These are phyloP conservation scores for Liopterus haemorrhoidalis DNA, from an alignment of 2,888 invertebrate genomes.

Conservation along the genomic window DNA sequence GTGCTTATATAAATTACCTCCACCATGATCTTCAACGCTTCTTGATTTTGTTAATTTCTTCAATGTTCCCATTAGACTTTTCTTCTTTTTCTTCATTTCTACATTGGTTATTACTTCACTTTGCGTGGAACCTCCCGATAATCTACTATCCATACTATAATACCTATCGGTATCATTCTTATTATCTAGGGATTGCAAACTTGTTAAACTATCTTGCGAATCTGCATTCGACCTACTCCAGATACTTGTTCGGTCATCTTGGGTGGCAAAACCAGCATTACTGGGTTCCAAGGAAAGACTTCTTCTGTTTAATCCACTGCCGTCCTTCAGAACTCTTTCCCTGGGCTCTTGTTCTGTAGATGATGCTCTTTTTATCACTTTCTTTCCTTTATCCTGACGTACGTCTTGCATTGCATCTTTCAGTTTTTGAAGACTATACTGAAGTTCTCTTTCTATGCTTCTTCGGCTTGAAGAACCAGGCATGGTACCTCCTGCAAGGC, in stretches of 20 bases:
- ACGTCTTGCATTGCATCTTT: conserved; percentile 67
- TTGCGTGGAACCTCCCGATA: conserved; percentile 79
- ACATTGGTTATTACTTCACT: conserved; percentile 67
- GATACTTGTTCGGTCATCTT: too few species aligned
- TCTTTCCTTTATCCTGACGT: conserved; percentile 43
- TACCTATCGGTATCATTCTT: conserved; percentile 61
- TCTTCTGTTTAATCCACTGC: conserved; percentile 54
- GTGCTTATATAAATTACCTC: conserved; percentile 40
- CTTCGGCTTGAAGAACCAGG: conserved; percentile 40
- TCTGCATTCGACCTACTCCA: conserved; percentile 81
- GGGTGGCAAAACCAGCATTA: conserved; percentile 47
- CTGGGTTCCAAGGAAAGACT: conserved; percentile 69
- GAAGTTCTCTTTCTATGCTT: conserved; percentile 47
- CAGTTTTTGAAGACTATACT: conserved; percentile 57
- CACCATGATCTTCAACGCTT: conserved; percentile 65
- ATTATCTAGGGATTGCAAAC: conserved; percentile 71
- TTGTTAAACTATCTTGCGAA: conserved; percentile 81
- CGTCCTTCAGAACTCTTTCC: conserved; percentile 31
- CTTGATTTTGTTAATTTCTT: conserved; percentile 80
- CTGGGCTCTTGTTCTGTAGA: conserved; percentile 58
- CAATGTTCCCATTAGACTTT: conserved; percentile 76
- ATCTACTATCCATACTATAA: conserved; percentile 72
- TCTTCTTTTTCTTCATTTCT: conserved; percentile 70
- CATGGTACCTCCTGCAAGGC: conserved; percentile 44
- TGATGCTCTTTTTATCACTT: conserved; percentile 48